Evolutionary conservation across 2,888 invertebrate species (phyloP), one percentile per base, ranked within the genome.

Genomic region (Nasonia oneida): DNA sequence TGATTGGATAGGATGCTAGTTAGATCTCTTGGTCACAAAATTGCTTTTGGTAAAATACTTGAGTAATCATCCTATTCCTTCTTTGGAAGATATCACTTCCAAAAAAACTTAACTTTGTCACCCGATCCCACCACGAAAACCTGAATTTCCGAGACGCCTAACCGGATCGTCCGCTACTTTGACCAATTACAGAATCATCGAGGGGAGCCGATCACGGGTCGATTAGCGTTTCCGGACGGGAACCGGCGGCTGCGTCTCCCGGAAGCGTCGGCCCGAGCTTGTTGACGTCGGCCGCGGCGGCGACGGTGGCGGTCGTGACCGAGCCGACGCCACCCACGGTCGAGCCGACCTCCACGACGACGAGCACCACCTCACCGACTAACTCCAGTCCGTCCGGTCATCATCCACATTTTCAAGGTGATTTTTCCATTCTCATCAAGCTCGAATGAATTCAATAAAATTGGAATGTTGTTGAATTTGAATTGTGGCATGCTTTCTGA

Each of bases 321-420:
- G 91, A 91, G 6, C 90, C 93, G 77, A 92, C 92, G 42, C 92
- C 93, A 74, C 91, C 92, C 42, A 89, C 92, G 61, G 89, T 91
- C 15, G 93, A 93, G 84, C 89, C 91, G 4, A 89, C 91, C n/a
- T 89, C 89, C 8, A 89, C 91, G 33, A 90, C 90, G 18, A 93
- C 93, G 83, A 87, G 87, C 5, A 57, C 82, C 29, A 89, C 89
- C n/a, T 87, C 90, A 18, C 89, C 89, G n/a, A 91, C 92, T 84
- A 89, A 90, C 53, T 89, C 92, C 3, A 92, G 91, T 83, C 91
- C 92, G 47, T 90, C 93, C 76, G 90, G 91, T 67, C 93, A 92
- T 87, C 93, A 93, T 88, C 90, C 92, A 4, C 93, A 93, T 83
- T 93, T 93, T 81, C 93, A 93, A 92, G 93, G 93, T 93, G 75